These are phyloP conservation scores for Sinocyclocheilus anshuiensis DNA, from an alignment of 2,113 vertebrate genomes.

Conservation along the genomic window DNA sequence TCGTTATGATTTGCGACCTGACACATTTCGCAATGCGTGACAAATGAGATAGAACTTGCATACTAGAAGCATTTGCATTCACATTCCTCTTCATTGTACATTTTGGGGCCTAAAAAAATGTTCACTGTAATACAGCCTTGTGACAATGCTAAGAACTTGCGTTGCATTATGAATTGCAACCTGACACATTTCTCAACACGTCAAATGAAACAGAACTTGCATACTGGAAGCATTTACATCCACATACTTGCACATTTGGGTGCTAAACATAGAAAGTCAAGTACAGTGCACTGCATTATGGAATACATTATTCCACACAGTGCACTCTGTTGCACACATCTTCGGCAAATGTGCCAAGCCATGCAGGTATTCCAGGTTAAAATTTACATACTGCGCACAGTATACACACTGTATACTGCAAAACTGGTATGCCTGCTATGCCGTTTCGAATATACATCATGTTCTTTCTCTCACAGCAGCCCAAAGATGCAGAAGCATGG, in stretches of 20 bases:
- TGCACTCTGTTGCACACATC: not conserved
- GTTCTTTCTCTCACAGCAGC: constrained; percentile 45
- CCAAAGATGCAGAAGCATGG: not conserved
- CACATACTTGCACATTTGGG: not conserved
- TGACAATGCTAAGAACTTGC: not conserved
- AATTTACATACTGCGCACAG: not conserved
- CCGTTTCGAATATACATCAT: constrained; percentile 17
- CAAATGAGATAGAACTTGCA: not conserved
- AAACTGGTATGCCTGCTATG: not conserved
- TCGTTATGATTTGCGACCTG: not conserved
- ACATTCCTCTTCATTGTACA: not conserved
- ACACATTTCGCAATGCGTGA: not conserved
- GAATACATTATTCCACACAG: not conserved
- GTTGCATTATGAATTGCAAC: not conserved
- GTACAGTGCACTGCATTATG: not conserved
- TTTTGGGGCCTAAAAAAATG: not conserved
- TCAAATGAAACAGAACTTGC: not conserved
- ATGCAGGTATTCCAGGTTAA: not conserved
- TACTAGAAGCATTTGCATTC: not conserved
- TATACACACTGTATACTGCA: not conserved
- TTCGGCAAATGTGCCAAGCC: not conserved
- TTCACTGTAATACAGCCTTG: not conserved
- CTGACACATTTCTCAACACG: not conserved
- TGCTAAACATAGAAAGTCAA: not conserved
- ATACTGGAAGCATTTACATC: not conserved